Base-by-base conservation (phyloP, 2,797 vertebrate species). In the Bothrops alternatus region DNA sequence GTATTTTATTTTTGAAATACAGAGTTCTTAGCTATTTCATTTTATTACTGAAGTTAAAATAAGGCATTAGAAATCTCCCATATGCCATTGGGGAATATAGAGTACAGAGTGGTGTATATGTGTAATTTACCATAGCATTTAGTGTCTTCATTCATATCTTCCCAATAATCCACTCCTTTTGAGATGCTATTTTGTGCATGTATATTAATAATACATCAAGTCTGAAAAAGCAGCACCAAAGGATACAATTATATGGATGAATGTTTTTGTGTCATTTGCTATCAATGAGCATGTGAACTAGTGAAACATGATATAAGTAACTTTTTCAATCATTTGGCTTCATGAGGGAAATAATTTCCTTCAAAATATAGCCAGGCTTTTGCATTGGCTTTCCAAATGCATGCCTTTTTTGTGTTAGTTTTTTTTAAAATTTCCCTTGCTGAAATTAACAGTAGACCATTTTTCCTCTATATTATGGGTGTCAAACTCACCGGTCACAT, bases 391-490 rank as follows among this genome's bases (percentile, higher is more conserved):
- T 90, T 61, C 37, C 2, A 12, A 78, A 56, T 92, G n/a, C 53
- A 50, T 88, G 28, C 6, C 88, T 90, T 89, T 20, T 87, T 86
- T 65, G n/a, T 13, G 20, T 65, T 86, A 4, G 1, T 69, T 65
- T 14, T 65, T 65, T n/a, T 56, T 90, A 28, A 42, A 53, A 88
- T 85, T 42, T 57, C 53, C 28, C n/a, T 61, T 23, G 25, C 37
- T 86, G 53, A 88, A 88, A 89, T 88, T 28, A 88, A n/a, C 42
- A 82, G 16, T 90, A 57, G 82, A 57, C 90, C 47, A 85, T 90
- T 87, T 56, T 73, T 10, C 55, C 42, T 32, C 42, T 57, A 55
- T 50, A 50, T 53, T 53, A 53, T 0, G 50, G 50, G 50, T 53
- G 50, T 53, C 50, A 10, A 53, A 53, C 50, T 53, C 1, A 0